Percentiles rank a stretch among this genome's conserved stretches.
phyloP scores from a whole-genome alignment of 2,888 invertebrate genomes.

The Platycheirus rosarum region DNA sequence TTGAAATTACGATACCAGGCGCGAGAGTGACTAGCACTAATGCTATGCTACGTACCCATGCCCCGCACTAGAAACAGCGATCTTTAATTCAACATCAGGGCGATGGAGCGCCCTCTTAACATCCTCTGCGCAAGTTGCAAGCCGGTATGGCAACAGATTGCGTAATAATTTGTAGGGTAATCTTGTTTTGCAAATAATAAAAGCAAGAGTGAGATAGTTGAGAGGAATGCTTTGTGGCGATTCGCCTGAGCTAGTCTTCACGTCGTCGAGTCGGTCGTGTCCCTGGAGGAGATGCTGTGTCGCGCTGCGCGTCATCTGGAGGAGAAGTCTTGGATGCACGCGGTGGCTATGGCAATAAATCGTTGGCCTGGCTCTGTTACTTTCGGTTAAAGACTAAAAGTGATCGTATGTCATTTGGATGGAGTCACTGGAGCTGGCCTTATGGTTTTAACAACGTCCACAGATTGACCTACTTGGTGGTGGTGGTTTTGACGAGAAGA shows the following conservation, averaged over 20 bases:
- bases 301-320: slow-evolving; percentile 38
- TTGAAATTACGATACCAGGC: slow-evolving; percentile 44
- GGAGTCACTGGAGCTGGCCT: slow-evolving; percentile 27
- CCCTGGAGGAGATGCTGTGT: not conserved
- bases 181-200: slow-evolving; percentile 48
- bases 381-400: slow-evolving; percentile 49
- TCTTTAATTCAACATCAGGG: slow-evolving; percentile 60
- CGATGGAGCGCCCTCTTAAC: slow-evolving; percentile 65
- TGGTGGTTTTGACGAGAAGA: slow-evolving; percentile 31
- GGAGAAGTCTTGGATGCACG: slow-evolving; percentile 31
- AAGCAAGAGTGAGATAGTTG: slow-evolving; percentile 37
- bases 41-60: slow-evolving; percentile 24
- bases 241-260: slow-evolving; percentile 23
- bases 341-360: slow-evolving; percentile 41
- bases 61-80: slow-evolving; percentile 17
- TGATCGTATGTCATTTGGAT: slow-evolving; percentile 42
- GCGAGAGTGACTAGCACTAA: slow-evolving; percentile 42
- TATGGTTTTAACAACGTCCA: slow-evolving; percentile 22
- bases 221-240: slow-evolving; percentile 18
- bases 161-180: slow-evolving; percentile 61
- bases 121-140: slow-evolving; percentile 44
- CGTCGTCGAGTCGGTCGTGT: too few species aligned
- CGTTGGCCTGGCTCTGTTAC: slow-evolving; percentile 44
- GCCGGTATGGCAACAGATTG: slow-evolving; percentile 63
- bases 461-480: slow-evolving; percentile 63